Conservation (phyloP, 2,797 vertebrate genomes). For the Acropternis orthonyx region DNA sequence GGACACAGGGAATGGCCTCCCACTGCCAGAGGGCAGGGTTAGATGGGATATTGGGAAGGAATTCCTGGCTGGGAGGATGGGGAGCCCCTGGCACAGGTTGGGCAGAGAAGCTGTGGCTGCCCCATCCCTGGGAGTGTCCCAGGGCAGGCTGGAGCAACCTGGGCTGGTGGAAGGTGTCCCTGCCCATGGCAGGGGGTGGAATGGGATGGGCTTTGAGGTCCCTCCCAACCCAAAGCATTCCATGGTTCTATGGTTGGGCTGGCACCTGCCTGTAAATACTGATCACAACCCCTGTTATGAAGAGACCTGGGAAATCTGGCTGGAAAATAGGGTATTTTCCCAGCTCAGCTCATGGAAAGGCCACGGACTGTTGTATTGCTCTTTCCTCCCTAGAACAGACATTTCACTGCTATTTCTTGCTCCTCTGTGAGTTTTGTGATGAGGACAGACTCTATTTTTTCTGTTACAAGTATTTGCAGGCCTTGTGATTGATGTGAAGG, state of each 20-base stretch:
- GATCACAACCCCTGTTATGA: rapidly evolving
- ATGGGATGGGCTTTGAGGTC: neutral
- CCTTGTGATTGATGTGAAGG: neutral
- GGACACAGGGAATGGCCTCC: neutral
- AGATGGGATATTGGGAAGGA: neutral
- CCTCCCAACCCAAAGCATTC: neutral
- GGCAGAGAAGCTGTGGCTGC: neutral
- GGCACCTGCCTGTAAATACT: neutral
- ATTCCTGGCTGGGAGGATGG: neutral
- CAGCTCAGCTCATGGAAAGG: neutral
- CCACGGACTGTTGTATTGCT: neutral
- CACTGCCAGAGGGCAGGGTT: neutral
- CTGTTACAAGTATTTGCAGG: neutral
- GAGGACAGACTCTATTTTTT: neutral
- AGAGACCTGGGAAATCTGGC: neutral
- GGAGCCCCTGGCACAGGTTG: neutral
- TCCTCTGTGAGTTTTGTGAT: neutral
- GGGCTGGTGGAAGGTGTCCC: neutral
- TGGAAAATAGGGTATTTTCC: neutral
- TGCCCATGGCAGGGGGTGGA: neutral
- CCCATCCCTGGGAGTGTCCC: neutral
- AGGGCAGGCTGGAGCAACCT: neutral
- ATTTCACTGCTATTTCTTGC: neutral
- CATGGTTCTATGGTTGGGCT: neutral
- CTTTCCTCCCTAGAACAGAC: neutral